These are phyloP conservation scores for Ictalurus furcatus DNA, from an alignment of 2,113 vertebrate genomes.

Conservation along the genomic window DNA sequence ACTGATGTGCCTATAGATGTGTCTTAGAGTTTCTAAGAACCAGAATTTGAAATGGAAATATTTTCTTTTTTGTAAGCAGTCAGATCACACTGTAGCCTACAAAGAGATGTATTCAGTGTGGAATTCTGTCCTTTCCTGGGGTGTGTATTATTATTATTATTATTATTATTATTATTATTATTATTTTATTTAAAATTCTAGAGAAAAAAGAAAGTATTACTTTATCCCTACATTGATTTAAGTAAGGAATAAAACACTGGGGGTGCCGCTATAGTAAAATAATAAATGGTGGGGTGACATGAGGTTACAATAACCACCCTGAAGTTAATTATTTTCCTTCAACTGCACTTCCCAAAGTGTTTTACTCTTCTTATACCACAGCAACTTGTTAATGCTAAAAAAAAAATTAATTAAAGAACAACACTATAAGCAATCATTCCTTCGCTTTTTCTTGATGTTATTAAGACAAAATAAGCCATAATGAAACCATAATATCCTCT, in stretches of 20 bases:
- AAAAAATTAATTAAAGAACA: no score
- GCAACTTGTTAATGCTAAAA: not conserved
- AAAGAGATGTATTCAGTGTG: slow-evolving; percentile 4
- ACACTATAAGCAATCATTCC: not conserved
- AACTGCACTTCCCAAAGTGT: not conserved
- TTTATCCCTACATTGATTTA: not conserved
- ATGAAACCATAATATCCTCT: not conserved
- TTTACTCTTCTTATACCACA: not conserved
- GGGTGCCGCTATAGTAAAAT: not conserved
- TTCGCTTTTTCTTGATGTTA: not conserved
- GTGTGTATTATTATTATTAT: slow-evolving; percentile 25
- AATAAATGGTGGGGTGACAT: not conserved
- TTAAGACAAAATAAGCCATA: not conserved
- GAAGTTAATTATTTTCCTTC: not conserved
- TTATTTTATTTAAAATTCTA: not conserved
- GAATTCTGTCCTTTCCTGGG: slow-evolving; percentile 18
- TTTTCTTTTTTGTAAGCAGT: not conserved
- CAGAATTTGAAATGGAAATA: not conserved
- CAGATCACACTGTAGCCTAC: not conserved
- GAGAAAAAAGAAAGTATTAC: not conserved
- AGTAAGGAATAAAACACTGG: not conserved
- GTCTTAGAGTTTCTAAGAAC: not conserved
- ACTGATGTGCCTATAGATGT: not conserved
- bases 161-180: slow-evolving; percentile 5
- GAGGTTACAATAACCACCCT: no score